phyloP scores from a whole-genome alignment of 2,113 vertebrate species.

The Sorex fumeus region DNA sequence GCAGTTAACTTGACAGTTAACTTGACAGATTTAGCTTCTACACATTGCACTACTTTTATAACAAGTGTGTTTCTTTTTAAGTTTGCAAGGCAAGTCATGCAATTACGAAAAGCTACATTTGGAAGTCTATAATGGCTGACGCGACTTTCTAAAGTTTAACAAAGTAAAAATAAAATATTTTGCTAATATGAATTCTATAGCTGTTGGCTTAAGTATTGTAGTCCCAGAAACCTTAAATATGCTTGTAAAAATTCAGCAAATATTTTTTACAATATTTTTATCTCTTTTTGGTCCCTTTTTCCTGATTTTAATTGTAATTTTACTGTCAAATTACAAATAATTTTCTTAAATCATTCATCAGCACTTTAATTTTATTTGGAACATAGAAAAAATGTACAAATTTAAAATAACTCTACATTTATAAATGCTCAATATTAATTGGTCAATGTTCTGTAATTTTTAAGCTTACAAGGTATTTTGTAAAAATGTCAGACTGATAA shows the following conservation, averaged over 20 bases:
- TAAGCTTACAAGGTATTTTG: background rate
- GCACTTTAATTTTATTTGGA: background rate
- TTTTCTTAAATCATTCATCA: background rate
- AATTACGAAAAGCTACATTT: conserved; percentile 19
- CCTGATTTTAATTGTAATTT: conserved; percentile 32
- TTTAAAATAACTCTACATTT: background rate
- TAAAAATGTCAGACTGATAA: background rate
- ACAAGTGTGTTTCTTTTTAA: conserved; percentile 32
- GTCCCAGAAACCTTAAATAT: conserved; percentile 27
- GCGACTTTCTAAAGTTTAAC: conserved; percentile 44
- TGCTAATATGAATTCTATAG: background rate
- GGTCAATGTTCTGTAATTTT: background rate
- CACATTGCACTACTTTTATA: background rate
- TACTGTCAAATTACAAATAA: background rate
- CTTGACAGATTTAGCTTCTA: background rate
- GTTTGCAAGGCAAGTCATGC: conserved; percentile 38
- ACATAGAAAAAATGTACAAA: background rate
- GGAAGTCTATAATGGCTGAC: conserved; percentile 13
- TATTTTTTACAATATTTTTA: conserved; percentile 5
- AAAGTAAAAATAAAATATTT: background rate
- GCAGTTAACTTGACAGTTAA: rapidly evolving
- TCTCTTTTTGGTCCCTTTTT: background rate
- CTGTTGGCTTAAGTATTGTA: conserved; percentile 13
- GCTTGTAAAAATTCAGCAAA: background rate
- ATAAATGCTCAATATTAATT: conserved; percentile 9